phyloP scores from a whole-genome alignment of 92 coral and sea anemone genomes.

The Desmophyllum pertusum region DNA sequence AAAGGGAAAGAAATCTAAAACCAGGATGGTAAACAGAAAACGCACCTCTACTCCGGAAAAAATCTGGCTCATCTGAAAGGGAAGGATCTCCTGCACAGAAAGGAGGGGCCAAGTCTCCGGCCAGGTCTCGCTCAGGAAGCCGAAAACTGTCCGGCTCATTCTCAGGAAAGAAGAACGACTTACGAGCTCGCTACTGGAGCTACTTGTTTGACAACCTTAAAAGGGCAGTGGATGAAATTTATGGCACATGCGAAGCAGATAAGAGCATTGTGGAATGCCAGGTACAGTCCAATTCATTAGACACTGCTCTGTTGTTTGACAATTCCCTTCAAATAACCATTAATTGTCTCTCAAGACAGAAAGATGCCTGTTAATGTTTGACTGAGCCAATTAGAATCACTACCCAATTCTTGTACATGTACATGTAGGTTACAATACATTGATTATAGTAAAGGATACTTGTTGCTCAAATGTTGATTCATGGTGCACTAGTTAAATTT shows the following conservation, averaged over 20 bases:
- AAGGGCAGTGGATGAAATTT: constrained; percentile 98
- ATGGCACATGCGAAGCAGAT: constrained; percentile 94
- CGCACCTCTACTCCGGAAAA: constrained; percentile 81
- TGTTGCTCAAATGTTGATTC: too few relatives aligned
- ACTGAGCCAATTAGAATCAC: too few relatives aligned
- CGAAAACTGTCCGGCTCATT: constrained; percentile 80
- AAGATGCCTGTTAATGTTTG: too few relatives aligned
- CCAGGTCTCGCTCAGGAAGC: constrained; percentile 64
- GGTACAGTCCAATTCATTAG: constrained; percentile 52
- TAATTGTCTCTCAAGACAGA: not conserved
- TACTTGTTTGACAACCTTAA: constrained; percentile 95
- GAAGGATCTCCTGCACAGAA: constrained; percentile 81
- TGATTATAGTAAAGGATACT: too few relatives aligned
- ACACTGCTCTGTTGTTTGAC: not conserved
- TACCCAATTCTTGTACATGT: not conserved
- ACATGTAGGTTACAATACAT: too few relatives aligned
- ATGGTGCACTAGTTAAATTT: too few relatives aligned
- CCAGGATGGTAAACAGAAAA: constrained; percentile 61
- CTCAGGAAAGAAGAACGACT: constrained; percentile 86
- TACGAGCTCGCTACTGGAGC: constrained; percentile 97
- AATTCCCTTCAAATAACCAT: not conserved
- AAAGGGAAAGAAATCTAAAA: constrained; percentile 57
- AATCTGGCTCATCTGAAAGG: constrained; percentile 89
- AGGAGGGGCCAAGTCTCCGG: constrained; percentile 77
- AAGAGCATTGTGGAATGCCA: constrained; percentile 97